Base-by-base conservation (phyloP, 2,113 vertebrate genomes). In the Triplophysa siluroides region DNA sequence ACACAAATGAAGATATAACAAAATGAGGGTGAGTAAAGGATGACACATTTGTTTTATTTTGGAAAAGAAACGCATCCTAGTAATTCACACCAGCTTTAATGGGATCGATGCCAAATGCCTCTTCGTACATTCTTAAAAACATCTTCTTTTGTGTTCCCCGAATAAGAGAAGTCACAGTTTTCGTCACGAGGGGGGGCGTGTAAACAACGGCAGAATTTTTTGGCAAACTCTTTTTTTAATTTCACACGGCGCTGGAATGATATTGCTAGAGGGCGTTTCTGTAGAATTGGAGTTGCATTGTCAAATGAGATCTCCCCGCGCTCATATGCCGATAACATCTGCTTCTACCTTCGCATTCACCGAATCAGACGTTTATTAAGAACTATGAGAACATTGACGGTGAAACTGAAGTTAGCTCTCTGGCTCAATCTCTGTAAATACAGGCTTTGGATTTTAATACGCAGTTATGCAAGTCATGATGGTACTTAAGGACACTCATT, bases 361-460 rank as follows among this genome's bases (percentile, higher is more conserved):
- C 29, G 60, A 60, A 68, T 10, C 70, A 66, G 45, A 62, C 38
- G 14, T 71, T 69, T n/a, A 7, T 62, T 8, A 69, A 43, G 21
- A 47, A 33, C 16, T 10, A 62, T 10, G 52, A 75, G 29, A 58
- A 65, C 8, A 69, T 52, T 38, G 24, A 61, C 76, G 64, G 64
- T 79, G 56, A 79, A 69, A 63, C 26, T 8, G 16, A 14, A 75
- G 62, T 78, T 69, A 76, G 65, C 29, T 33, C 23, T 19, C 64
- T 83, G 58, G 62, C 65, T 47, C 60, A 71, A 38, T 60, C 72
- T 64, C 56, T 38, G 43, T 80, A 80, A 80, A 79, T 78, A 68
- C 67, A 71, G 70, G 58, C 76, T 24, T 76, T 2, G n/a, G n/a
- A 47, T 76, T 71, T 38, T 82, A 84, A 81, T 79, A 76, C 79